Evolutionary conservation across 2,113 vertebrate genomes (phyloP), one percentile per base, ranked within the genome.

Genomic region (Pongo pygmaeus): DNA sequence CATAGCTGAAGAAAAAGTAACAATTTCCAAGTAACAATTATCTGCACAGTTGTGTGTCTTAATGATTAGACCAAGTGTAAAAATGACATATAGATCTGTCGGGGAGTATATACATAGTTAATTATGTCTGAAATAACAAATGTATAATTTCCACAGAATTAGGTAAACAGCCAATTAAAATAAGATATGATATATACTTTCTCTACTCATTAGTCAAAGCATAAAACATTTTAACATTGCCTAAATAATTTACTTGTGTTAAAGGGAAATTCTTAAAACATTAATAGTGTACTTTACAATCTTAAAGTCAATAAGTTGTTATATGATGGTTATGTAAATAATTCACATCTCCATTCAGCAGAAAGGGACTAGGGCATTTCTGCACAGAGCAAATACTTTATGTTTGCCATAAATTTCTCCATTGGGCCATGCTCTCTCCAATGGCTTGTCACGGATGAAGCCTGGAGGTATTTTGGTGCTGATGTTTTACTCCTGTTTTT

Each of bases 221-320:
- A 98, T 98, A 98, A 98, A 98, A 84, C 96, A 98, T 98, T 98
- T 98, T 97, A 98, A 95, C 92, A 35, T 98, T 98, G 96, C 97
- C 94, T 99, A 98, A 99, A 99, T 99, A 98, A 99, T 99, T 99
- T 98, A 98, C 97, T 98, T 77, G 87, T 98, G 97, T 98, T 98
- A 98, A 98, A 98, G 98, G 87, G 94, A 98, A 98, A 98, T 84
- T 91, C 97, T 98, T 98, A 97, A 99, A 99, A 98, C 98, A 98
- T 98, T 99, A 98, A 99, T 98, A 98, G 97, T 95, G 95, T 97
- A 67, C 98, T 99, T 98, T 98, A 97, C 70, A 98, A 96, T 97
- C 95, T 96, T 97, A 97, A 97, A 98, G 98, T 98, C 98, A 98
- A 97, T 99, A 98, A 97, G 97, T 96, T 96, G 96, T 98, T 98